Percentiles rank a stretch among this genome's conserved stretches.
Evolutionary conservation across 2,797 vertebrate genomes (phyloP).

Genomic region (Oreortyx pictus): DNA sequence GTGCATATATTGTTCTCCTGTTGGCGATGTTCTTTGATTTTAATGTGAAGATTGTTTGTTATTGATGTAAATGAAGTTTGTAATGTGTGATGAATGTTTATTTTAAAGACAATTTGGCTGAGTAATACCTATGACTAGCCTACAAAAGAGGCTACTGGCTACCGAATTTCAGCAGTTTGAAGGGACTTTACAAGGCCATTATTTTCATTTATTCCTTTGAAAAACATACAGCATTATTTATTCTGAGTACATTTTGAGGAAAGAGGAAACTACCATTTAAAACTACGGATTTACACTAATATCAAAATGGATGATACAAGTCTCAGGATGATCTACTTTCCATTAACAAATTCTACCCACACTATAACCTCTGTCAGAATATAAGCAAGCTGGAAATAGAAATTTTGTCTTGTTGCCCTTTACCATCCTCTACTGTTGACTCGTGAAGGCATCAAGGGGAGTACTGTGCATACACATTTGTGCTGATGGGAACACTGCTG

Average conservation of each 20-base stretch:
- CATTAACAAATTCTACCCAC: not conserved
- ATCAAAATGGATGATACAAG: not conserved
- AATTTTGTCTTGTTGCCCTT: not conserved
- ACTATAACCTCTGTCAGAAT: not conserved
- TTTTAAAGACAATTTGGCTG: not conserved
- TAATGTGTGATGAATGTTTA: not conserved
- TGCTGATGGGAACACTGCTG: not conserved
- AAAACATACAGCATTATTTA: not conserved
- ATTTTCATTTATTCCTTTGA: not conserved
- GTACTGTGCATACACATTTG: fast-evolving
- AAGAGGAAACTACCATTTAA: not conserved
- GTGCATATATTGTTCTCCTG: not conserved
- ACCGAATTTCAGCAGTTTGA: not conserved
- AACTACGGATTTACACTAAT: not conserved
- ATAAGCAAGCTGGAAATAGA: not conserved
- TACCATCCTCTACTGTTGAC: not conserved
- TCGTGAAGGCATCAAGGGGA: not conserved
- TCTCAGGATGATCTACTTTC: not conserved
- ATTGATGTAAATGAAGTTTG: not conserved
- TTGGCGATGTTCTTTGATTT: not conserved
- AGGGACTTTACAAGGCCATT: not conserved
- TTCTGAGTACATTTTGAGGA: not conserved
- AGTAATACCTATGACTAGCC: not conserved
- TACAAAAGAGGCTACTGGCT: not conserved
- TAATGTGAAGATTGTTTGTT: not conserved